Percentiles rank a stretch among this genome's conserved stretches.
These are phyloP conservation scores for Desmophyllum pertusum DNA, from an alignment of 92 coral and sea anemone species.

Conservation along the genomic window DNA sequence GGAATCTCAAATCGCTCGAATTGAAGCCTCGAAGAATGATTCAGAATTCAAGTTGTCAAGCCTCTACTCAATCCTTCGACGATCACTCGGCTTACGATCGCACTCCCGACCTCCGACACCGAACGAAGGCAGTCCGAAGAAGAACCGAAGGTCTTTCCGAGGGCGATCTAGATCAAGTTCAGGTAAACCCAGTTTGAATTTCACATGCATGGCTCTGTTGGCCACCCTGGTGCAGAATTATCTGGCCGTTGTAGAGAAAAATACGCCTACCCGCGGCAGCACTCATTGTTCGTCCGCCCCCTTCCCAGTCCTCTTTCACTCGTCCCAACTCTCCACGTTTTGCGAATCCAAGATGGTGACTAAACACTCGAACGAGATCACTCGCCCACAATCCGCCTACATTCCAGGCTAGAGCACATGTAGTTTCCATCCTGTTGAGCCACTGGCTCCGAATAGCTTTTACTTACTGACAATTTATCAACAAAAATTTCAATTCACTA, in stretches of 20 bases:
- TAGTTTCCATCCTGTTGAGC: too few species aligned
- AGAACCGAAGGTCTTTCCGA: slow-evolving; percentile 69
- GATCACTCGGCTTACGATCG: slow-evolving; percentile 75
- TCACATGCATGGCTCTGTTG: neutral
- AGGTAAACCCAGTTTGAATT: slow-evolving; percentile 14
- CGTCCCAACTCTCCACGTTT: too few species aligned
- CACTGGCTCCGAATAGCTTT: too few species aligned
- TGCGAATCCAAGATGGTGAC: too few species aligned
- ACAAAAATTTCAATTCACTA: neutral
- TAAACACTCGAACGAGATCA: too few species aligned
- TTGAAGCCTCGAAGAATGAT: slow-evolving; percentile 76
- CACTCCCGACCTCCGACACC: slow-evolving; percentile 55
- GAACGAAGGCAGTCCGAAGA: slow-evolving; percentile 74
- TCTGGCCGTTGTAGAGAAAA: neutral
- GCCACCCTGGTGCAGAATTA: neutral
- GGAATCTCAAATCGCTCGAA: slow-evolving; percentile 75
- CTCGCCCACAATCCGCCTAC: too few species aligned
- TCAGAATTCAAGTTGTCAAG: slow-evolving; percentile 74
- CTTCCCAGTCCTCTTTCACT: too few species aligned
- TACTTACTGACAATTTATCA: neutral
- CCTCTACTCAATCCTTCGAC: slow-evolving; percentile 74
- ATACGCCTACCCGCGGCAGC: too few species aligned
- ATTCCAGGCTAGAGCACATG: too few species aligned
- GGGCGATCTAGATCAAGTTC: slow-evolving; percentile 43
- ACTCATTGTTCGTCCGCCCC: too few species aligned